Percentiles rank a stretch among this genome's conserved stretches.
Conservation (phyloP, 2,888 invertebrate genomes). For the Spialia ferax region DNA sequence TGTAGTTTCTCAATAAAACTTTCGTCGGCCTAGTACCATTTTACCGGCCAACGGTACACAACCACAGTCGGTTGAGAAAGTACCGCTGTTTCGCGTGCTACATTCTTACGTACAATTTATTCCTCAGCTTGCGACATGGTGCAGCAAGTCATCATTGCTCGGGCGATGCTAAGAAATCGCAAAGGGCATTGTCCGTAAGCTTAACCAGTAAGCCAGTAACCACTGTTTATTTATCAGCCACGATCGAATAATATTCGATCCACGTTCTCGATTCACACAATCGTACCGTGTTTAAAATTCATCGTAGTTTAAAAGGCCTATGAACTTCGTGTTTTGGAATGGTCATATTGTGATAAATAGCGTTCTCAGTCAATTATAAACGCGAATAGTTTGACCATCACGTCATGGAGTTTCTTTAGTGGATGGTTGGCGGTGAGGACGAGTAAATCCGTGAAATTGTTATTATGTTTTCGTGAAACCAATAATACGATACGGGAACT, state of each 20-base stretch:
- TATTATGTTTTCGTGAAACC: constrained; percentile 50
- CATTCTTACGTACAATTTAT: constrained; percentile 51
- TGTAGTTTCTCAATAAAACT: constrained; percentile 56
- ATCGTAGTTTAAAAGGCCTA: constrained; percentile 58
- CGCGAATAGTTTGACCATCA: constrained; percentile 29
- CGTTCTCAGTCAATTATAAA: constrained; percentile 34
- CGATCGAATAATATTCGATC: constrained; percentile 74
- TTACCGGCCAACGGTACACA: constrained; percentile 66
- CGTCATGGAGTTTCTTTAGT: neutral
- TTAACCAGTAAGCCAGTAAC: no score
- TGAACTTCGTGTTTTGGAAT: constrained; percentile 62
- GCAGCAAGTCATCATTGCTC: constrained; percentile 18
- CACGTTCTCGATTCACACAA: constrained; percentile 84
- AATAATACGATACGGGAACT: constrained; percentile 58
- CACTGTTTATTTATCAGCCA: constrained; percentile 72
- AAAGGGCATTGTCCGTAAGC: constrained; percentile 64
- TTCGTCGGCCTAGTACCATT: constrained; percentile 71
- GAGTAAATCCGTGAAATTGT: constrained; percentile 50
- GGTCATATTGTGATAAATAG: constrained; percentile 27
- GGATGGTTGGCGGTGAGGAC: constrained; percentile 41
- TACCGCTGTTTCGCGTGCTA: constrained; percentile 71
- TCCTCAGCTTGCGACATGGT: constrained; percentile 30
- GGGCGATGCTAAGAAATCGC: constrained; percentile 43
- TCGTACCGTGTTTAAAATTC: constrained; percentile 74
- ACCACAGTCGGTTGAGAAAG: constrained; percentile 63